phyloP scores from a whole-genome alignment of 2,113 vertebrate species.

The Corythoichthys intestinalis region DNA sequence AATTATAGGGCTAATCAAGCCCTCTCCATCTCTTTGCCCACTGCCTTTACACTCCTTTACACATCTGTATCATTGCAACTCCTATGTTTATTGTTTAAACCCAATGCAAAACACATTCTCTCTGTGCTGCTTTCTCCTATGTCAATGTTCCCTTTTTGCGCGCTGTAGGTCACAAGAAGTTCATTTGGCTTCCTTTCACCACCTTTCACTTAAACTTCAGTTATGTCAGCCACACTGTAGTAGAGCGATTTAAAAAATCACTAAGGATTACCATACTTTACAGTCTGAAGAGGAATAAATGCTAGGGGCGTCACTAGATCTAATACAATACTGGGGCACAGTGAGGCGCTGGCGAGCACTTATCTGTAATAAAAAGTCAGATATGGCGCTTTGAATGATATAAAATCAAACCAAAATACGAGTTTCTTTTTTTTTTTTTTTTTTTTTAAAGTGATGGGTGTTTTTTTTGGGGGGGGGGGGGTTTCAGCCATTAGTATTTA shows the following conservation, averaged over 20 bases:
- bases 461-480: too few relatives aligned
- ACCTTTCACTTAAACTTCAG: slow-evolving; percentile 55
- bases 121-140: neutral
- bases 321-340: too few relatives aligned
- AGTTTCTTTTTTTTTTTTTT: too few relatives aligned
- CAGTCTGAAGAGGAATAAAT: too few relatives aligned
- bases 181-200: slow-evolving; percentile 34
- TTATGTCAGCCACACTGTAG: slow-evolving; percentile 42
- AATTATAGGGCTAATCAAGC: slow-evolving; percentile 56
- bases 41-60: neutral
- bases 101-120: neutral
- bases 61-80: neutral
- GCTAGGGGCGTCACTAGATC: too few relatives aligned
- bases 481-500: too few relatives aligned
- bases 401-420: too few relatives aligned
- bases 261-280: too few relatives aligned
- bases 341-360: too few relatives aligned
- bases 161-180: slow-evolving; percentile 35
- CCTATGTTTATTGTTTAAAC: neutral
- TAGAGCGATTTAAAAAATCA: slow-evolving; percentile 5
- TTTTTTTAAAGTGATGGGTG: too few relatives aligned
- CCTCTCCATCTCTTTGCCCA: slow-evolving; percentile 33
- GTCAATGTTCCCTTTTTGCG: neutral
- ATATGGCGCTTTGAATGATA: too few relatives aligned
- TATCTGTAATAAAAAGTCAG: too few relatives aligned